Conservation (phyloP, 2,797 vertebrate species). For the Spondyliosoma cantharus region DNA sequence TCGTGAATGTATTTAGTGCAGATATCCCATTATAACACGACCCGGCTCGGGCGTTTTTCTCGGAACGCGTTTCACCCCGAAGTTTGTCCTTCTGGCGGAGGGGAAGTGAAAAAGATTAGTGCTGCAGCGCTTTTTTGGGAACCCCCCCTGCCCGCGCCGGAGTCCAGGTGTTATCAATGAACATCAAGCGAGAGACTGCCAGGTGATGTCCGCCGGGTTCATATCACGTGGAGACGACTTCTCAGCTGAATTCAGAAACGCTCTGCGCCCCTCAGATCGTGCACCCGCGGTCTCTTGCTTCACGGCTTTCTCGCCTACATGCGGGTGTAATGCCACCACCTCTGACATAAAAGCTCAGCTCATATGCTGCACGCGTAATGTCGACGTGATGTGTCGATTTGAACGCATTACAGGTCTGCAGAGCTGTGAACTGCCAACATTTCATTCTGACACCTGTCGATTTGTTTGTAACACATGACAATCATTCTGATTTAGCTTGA, state of each 20-base stretch:
- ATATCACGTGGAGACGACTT: constrained; percentile 1
- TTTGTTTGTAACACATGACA: too few relatives aligned
- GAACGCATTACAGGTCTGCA: too few relatives aligned
- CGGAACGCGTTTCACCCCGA: constrained; percentile 8
- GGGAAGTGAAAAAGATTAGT: constrained; percentile 29
- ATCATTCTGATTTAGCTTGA: too few relatives aligned
- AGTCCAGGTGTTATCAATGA: constrained; percentile 34
- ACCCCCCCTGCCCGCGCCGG: background rate
- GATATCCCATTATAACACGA: constrained; percentile 35
- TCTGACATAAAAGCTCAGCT: too few relatives aligned
- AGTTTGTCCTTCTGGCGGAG: constrained; percentile 23
- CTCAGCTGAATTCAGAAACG: background rate
- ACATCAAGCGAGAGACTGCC: background rate
- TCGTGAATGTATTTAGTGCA: constrained; percentile 46
- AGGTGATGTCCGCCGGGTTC: background rate
- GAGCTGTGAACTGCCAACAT: too few relatives aligned
- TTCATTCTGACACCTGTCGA: too few relatives aligned
- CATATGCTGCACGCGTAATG: too few relatives aligned
- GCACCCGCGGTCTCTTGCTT: too few relatives aligned
- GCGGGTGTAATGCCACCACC: too few relatives aligned
- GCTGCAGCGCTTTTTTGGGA: constrained; percentile 6
- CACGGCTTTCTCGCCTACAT: too few relatives aligned
- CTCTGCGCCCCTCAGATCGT: too few relatives aligned
- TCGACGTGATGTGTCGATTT: too few relatives aligned
- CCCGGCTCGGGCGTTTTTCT: constrained; percentile 4